Base-by-base conservation (phyloP, 1,140 invertebrate genomes). In the Branchinecta lindahli region DNA sequence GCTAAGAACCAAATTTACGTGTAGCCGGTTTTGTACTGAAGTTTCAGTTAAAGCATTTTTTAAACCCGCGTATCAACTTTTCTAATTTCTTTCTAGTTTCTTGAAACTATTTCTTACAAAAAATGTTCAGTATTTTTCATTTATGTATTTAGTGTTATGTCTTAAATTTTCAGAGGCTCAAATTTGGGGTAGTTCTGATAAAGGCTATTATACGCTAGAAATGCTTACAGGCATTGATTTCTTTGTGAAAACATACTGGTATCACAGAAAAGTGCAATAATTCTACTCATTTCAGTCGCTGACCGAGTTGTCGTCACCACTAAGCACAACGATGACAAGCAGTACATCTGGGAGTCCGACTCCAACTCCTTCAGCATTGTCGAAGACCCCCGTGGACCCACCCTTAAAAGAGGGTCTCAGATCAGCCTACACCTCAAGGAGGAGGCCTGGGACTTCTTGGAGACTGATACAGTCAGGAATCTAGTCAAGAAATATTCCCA, bases 271-370 rank as follows among this genome's bases (percentile, higher is more conserved):
- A n/a, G n/a, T n/a, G n/a, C n/a, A n/a, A n/a, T n/a, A 33, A 33
- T 33, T 65, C 66, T 72, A 68, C 68, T 12, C 66, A 72, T 67
- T 73, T n/a, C 69, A 79, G 92, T 96, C 65, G 92, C 93, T 7
- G 90, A 85, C 73, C 76, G 79, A 69, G 92, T 97, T 46, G 97
- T 99, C 0, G 96, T 91, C 0, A 91, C 92, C 0, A 99, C 99
- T 79, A 86, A 95, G 79, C 96, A 98, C 77, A 88, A 92, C 76
- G 96, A 98, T 79, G 85, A 87, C 72, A 80, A 82, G 15, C 96
- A 99, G 80, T 89, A 97, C 78, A 91, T 99, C 72, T 99, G 97
- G 97, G 94, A 99, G 79, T 97, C 94, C 8, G 93, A 97, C 80
- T 90, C 95, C 20, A 81, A 81, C 65, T 85, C 87, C 69, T 99